Conservation (phyloP, 23 tunicate species). For the Aplidium turbinatum region DNA sequence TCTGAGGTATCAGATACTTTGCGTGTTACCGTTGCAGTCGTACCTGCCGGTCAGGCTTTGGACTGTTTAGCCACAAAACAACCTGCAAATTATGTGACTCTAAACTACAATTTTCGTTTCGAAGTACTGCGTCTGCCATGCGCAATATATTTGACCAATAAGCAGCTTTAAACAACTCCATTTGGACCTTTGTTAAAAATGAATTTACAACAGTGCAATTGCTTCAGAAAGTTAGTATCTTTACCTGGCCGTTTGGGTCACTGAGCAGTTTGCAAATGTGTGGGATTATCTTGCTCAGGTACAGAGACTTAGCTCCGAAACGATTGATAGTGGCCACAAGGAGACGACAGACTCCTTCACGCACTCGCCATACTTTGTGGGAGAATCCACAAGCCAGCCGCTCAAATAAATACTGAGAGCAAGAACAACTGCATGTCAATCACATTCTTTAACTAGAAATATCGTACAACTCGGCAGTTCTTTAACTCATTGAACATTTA, state of each 20-base stretch:
- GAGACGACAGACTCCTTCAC: constrained; percentile 78
- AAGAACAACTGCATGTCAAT: too few relatives aligned
- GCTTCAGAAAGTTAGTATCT: too few relatives aligned
- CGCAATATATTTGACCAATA: background rate
- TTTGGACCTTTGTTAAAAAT: background rate
- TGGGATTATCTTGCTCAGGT: constrained; percentile 66
- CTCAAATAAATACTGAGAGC: constrained; percentile 66
- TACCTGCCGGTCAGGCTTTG: too few relatives aligned
- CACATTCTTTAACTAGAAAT: too few relatives aligned
- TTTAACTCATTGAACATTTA: too few relatives aligned
- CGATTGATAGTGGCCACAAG: constrained; percentile 75
- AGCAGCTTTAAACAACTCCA: background rate
- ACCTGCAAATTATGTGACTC: too few relatives aligned
- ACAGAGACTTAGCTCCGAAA: constrained; percentile 73
- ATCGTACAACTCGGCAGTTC: too few relatives aligned
- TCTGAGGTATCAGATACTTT: too few relatives aligned
- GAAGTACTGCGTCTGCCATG: background rate
- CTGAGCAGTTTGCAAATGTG: constrained; percentile 66
- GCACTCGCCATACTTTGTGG: constrained; percentile 89
- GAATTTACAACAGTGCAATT: too few relatives aligned
- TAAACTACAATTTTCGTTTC: background rate
- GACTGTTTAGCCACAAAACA: too few relatives aligned
- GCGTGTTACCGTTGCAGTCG: too few relatives aligned
- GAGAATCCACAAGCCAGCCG: constrained; percentile 54
- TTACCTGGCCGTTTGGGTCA: constrained; percentile 77